These are phyloP conservation scores for Mandrillus leucophaeus DNA, from an alignment of 2,113 vertebrate species.

Conservation along the genomic window DNA sequence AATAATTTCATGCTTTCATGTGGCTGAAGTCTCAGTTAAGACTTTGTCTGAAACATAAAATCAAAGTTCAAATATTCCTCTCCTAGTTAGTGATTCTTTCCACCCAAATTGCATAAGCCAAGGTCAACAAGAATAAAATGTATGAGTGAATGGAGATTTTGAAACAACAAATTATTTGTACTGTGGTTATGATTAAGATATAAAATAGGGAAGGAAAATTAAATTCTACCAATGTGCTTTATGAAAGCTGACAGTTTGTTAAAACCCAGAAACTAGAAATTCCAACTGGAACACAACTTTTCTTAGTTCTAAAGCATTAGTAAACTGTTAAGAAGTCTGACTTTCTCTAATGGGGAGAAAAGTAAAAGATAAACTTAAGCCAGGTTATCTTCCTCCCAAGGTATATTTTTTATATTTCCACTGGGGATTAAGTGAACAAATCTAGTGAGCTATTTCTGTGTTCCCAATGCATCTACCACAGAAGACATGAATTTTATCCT, in stretches of 20 bases:
- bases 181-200: neutral
- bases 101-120: neutral
- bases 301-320: neutral
- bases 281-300: neutral
- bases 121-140: constrained; percentile 35
- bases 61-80: neutral
- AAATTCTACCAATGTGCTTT: neutral
- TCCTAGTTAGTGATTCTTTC: neutral
- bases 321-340: neutral
- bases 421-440: neutral
- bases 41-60: constrained; percentile 4
- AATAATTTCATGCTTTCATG: neutral
- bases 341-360: neutral
- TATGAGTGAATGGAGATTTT: neutral
- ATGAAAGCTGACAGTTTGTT: neutral
- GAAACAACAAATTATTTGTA: constrained; percentile 14
- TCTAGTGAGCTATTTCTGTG: neutral
- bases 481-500: neutral
- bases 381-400: neutral
- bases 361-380: neutral
- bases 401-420: neutral
- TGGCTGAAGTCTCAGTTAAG: neutral
- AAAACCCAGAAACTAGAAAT: neutral
- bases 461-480: neutral
- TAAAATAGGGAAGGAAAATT: neutral